Base-by-base conservation (phyloP, 1,140 invertebrate species). In the Drosophila micromelanica region DNA sequence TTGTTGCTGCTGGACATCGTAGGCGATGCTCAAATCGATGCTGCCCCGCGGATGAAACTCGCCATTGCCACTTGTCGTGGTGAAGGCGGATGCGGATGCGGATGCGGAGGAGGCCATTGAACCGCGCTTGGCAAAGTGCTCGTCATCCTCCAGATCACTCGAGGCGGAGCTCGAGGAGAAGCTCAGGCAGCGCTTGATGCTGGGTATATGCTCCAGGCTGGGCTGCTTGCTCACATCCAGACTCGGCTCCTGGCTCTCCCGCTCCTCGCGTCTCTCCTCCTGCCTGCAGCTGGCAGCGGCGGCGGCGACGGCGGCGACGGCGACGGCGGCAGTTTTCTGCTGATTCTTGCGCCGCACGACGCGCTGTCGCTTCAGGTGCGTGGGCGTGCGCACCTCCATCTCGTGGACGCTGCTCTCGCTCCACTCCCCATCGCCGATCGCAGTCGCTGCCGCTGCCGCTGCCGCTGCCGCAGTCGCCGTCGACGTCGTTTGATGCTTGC, bases 361-460 rank as follows among this genome's bases (percentile, higher is more conserved):
- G 12, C 90, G 80, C 71, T 92, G 91, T 2, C 91, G 72, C 52
- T 91, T 91, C 17, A 92, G 61, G 62, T 92, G 90, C 6, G 78
- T 85, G 13, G 91, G 91, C 0, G 91, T 91, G 9, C 90, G 85
- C 45, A 92, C 91, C 65, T 92, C 91, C 91, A 92, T 92, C 45
- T 92, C 91, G 17, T 92, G 91, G 12, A 92, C 78, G 51, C 86
- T 91, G 5, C 55, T 73, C 51, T 92, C 91, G 15, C 82, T 87
- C 82, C 82, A 87, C 42, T 90, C 85, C 2, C 45, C 74, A 7
- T 62, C 72, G 6, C 46, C 20, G 4, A 17, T 20, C 2, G 56
- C 27, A 3, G 13, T 12, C 0, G 17, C 42, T 2, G 52, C 9
- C 12, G 23, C 17, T 0, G 54, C 11, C 0, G 17, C 42, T 2